Evolutionary conservation across 2,113 vertebrate genomes (phyloP).

Genomic region (Lamprologus callipterus): DNA sequence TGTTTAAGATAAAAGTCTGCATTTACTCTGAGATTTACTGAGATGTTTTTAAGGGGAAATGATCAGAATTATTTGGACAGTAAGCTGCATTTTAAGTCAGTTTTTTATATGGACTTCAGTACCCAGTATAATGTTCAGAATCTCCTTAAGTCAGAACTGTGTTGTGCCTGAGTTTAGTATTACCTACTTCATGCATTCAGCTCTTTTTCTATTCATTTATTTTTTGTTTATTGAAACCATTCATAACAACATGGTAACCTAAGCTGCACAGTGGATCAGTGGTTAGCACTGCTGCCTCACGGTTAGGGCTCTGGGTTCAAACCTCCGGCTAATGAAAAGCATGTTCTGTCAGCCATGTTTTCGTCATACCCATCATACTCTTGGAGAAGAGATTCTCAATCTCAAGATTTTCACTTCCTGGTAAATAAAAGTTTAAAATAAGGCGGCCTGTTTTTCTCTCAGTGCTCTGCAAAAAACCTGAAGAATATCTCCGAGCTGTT

Average conservation of each 20-base stretch:
- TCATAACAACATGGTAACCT: background rate
- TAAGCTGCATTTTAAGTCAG: background rate
- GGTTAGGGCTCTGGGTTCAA: background rate
- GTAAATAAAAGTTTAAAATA: background rate
- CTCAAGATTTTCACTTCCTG: background rate
- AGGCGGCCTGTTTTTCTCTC: background rate
- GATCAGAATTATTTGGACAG: background rate
- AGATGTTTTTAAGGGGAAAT: background rate
- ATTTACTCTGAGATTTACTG: background rate
- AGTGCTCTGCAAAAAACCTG: conserved; percentile 99
- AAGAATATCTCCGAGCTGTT: conserved; percentile 99
- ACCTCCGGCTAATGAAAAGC: background rate
- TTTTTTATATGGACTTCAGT: background rate
- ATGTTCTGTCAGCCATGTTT: background rate
- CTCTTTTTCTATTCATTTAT: background rate
- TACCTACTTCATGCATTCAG: background rate
- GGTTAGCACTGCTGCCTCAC: background rate
- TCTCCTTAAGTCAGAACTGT: background rate
- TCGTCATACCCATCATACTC: background rate
- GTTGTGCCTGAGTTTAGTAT: background rate
- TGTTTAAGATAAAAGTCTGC: background rate
- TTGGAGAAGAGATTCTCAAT: background rate
- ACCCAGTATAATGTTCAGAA: background rate
- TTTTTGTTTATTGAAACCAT: background rate
- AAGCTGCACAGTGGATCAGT: background rate